Evolutionary conservation across 2,797 vertebrate species (phyloP).

Genomic region (Tadarida brasiliensis): DNA sequence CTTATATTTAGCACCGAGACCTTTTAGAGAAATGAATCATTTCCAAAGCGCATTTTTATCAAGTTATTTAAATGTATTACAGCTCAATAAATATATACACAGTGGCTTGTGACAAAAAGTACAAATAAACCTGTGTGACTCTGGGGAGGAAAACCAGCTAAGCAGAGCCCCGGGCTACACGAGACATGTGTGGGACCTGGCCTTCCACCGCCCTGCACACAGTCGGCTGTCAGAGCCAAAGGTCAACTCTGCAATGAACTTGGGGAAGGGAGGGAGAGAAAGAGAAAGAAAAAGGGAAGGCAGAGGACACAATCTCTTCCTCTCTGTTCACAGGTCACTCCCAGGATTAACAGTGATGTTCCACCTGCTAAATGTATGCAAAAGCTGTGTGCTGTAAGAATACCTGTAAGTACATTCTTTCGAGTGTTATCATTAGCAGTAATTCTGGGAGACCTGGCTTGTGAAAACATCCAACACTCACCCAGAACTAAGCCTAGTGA

Average conservation of each 20-base stretch:
- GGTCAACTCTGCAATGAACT: neutral
- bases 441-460: neutral
- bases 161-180: neutral
- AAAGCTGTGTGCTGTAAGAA: neutral
- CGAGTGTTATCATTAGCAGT: neutral
- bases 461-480: constrained; percentile 13
- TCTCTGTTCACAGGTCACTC: neutral
- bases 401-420: neutral
- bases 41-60: constrained; percentile 41
- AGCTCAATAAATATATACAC: neutral
- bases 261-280: too few relatives aligned
- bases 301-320: neutral
- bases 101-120: constrained; percentile 24
- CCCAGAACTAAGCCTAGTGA: neutral
- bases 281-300: neutral
- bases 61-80: constrained; percentile 25
- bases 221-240: neutral
- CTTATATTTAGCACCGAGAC: neutral
- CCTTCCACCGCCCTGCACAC: neutral
- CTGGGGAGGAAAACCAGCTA: neutral
- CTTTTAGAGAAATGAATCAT: neutral
- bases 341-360: too few relatives aligned
- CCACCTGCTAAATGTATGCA: neutral
- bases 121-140: neutral
- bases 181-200: neutral